A percentile compares a stretch with the other conserved stretches of the same genome.
Evolutionary conservation across 2,113 vertebrate species (phyloP).

Genomic region (Melospiza georgiana): DNA sequence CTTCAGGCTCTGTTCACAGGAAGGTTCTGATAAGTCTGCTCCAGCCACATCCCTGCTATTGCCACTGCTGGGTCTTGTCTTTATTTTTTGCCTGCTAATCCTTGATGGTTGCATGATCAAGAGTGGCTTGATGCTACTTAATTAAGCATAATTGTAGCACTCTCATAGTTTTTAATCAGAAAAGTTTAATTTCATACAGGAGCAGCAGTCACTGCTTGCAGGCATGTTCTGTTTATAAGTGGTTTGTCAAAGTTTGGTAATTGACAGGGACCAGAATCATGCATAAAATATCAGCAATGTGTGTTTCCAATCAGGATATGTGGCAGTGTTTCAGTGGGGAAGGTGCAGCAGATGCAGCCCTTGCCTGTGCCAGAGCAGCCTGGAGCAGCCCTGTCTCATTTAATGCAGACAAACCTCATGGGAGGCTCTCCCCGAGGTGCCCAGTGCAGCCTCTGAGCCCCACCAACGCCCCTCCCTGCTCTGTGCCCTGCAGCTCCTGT

Average conservation of each 20-base stretch:
- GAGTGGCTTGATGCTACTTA: background rate
- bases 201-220: background rate
- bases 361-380: background rate
- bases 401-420: accelerated
- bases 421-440: background rate
- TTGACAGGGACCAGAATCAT: background rate
- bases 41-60: accelerated
- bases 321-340: background rate
- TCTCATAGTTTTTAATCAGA: background rate
- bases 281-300: background rate
- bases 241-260: background rate
- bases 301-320: background rate
- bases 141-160: background rate
- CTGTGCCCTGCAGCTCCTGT: background rate
- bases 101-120: background rate
- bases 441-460: accelerated
- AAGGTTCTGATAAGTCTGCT: background rate
- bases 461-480: accelerated
- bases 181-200: background rate
- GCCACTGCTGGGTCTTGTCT: background rate
- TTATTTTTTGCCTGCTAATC: background rate
- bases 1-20: background rate
- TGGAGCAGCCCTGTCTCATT: background rate
- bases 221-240: background rate
- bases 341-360: background rate